phyloP scores from a whole-genome alignment of 2,888 invertebrate species.

The Pristionchus maxplancki region DNA sequence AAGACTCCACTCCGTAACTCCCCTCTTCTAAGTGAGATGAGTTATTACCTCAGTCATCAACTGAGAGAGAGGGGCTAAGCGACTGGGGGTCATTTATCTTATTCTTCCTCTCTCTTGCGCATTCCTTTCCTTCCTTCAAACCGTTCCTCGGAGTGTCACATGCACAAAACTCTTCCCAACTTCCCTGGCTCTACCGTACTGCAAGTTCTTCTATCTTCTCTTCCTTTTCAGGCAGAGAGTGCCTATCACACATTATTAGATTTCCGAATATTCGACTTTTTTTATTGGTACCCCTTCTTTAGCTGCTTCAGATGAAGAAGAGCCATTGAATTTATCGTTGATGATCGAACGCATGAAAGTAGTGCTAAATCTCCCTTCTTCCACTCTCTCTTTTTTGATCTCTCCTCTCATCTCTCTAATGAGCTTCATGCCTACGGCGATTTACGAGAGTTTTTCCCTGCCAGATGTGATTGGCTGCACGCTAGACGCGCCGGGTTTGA shows the following conservation, averaged over 20 bases:
- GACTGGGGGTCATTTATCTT: conserved; percentile 25
- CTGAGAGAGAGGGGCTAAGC: conserved; percentile 6
- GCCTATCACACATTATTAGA: no score
- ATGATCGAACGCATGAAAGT: background rate
- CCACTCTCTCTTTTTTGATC: background rate
- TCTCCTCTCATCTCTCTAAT: conserved; percentile 6
- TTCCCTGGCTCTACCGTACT: background rate
- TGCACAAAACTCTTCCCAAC: background rate
- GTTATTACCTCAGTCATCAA: conserved; percentile 41
- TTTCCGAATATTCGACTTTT: no score
- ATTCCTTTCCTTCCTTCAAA: conserved; percentile 16
- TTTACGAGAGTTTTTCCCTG: background rate
- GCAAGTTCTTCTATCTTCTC: no score
- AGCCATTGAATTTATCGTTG: no score
- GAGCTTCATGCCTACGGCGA: conserved; percentile 45
- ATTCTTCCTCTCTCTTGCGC: background rate
- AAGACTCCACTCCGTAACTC: conserved; percentile 22
- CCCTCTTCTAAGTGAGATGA: conserved; percentile 30
- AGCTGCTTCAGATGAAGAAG: no score
- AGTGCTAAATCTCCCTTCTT: background rate
- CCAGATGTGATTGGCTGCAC: conserved; percentile 3
- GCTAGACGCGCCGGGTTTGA: conserved; percentile 11
- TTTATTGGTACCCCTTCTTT: no score
- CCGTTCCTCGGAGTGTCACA: background rate
- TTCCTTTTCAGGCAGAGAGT: no score